Evolutionary conservation across 2,113 vertebrate species (phyloP).

Genomic region (Cichladusa arquata): DNA sequence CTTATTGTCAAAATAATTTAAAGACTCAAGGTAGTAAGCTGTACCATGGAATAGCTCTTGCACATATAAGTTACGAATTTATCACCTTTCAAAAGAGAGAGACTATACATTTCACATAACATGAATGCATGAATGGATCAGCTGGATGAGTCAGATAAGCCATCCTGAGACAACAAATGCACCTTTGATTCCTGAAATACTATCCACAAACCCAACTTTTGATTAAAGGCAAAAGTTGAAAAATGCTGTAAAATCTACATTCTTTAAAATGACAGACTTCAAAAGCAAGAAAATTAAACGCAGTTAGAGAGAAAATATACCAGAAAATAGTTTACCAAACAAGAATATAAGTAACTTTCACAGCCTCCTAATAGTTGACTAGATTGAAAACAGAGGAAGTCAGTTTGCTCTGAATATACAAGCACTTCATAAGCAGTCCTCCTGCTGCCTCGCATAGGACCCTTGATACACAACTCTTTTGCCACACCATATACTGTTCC

Average conservation of each 20-base stretch:
- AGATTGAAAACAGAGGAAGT: background rate
- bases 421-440: background rate
- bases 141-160: background rate
- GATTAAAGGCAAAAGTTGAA: background rate
- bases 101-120: accelerated
- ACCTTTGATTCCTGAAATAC: background rate
- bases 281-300: background rate
- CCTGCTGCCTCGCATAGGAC: background rate
- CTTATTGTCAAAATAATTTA: background rate
- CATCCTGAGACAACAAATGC: background rate
- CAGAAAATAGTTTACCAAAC: background rate
- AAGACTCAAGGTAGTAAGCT: background rate
- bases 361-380: background rate
- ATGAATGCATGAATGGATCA: background rate
- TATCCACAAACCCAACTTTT: background rate
- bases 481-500: background rate
- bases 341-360: background rate
- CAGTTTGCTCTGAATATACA: background rate
- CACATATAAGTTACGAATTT: accelerated
- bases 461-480: background rate
- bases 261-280: background rate
- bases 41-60: background rate
- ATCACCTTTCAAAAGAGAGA: background rate
- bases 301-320: background rate
- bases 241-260: background rate